Percentiles rank a stretch among this genome's conserved stretches.
Conservation (phyloP, 2,888 invertebrate species). For the Rugalucina vietnamica region DNA sequence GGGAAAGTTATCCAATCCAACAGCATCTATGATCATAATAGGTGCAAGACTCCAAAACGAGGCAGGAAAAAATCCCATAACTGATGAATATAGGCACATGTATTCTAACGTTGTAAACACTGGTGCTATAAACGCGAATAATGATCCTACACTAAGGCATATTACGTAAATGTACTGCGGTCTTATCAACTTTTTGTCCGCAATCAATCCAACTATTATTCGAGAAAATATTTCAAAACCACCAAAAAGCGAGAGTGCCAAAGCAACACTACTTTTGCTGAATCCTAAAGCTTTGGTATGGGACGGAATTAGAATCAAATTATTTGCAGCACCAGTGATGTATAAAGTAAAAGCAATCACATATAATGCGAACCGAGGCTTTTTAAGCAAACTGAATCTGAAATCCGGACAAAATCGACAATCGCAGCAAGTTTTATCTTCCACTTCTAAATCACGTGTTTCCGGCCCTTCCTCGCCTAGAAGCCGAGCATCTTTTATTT, state of each 20-base stretch:
- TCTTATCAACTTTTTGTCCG: constrained; percentile 1
- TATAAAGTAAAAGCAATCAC: not conserved
- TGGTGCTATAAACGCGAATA: not conserved
- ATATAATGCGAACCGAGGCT: not conserved
- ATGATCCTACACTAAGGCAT: constrained; percentile 3
- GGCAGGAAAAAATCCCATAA: constrained; percentile 23
- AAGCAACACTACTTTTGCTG: not conserved
- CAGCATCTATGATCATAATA: constrained; percentile 4
- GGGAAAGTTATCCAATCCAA: not conserved
- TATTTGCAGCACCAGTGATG: not conserved
- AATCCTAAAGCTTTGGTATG: constrained; percentile 4
- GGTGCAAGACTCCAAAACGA: constrained; percentile 29
- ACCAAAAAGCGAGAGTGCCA: constrained; percentile 22
- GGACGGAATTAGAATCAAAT: constrained; percentile 17
- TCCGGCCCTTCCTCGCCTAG: not conserved
- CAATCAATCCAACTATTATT: constrained; percentile 15
- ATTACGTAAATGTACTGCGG: not conserved
- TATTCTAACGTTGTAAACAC: not conserved
- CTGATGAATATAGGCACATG: constrained; percentile 15
- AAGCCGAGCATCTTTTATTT: not conserved
- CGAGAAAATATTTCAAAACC: constrained; percentile 20
- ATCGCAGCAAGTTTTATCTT: too few relatives aligned
- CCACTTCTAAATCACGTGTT: too few relatives aligned
- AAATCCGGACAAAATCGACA: not conserved
- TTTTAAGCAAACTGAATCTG: not conserved